Conservation (phyloP, 2,888 invertebrate species). For the Ophion costatus region DNA sequence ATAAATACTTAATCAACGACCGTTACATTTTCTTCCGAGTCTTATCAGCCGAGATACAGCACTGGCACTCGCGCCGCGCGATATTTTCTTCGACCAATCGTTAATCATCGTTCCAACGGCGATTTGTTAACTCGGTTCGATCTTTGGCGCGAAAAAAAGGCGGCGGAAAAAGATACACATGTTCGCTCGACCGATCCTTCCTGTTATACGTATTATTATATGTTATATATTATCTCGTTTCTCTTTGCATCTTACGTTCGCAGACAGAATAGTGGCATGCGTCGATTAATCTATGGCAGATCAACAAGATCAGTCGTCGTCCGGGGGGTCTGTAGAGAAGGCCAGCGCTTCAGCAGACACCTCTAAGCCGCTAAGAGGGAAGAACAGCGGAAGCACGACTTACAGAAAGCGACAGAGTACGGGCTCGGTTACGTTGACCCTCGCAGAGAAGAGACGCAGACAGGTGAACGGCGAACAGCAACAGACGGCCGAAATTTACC, state of each 20-base stretch:
- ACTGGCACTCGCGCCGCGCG: background rate
- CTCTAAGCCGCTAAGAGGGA: conserved; percentile 82
- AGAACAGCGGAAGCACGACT: conserved; percentile 76
- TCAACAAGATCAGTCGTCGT: conserved; percentile 84
- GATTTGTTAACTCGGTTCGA: background rate
- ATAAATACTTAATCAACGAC: background rate
- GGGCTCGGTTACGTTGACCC: conserved; percentile 75
- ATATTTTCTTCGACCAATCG: conserved; percentile 43
- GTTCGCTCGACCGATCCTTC: background rate
- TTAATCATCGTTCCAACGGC: conserved; percentile 25
- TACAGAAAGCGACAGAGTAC: conserved; percentile 82
- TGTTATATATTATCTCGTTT: conserved; percentile 26
- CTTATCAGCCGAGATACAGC: conserved; percentile 7
- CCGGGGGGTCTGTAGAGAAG: conserved; percentile 84
- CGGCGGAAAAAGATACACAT: background rate
- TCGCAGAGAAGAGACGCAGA: conserved; percentile 81
- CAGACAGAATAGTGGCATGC: conserved; percentile 84
- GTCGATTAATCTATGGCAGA: conserved; percentile 84
- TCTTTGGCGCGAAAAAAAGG: background rate
- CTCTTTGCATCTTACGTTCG: conserved; percentile 63
- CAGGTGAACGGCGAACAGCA: conserved; percentile 75
- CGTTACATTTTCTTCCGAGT: background rate
- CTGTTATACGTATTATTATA: no score
- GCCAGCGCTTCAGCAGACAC: conserved; percentile 83
- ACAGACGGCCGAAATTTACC: conserved; percentile 74